Evolutionary conservation across 2,888 invertebrate genomes (phyloP), one percentile per base, ranked within the genome.

Genomic region (Tetragonula carbonaria): DNA sequence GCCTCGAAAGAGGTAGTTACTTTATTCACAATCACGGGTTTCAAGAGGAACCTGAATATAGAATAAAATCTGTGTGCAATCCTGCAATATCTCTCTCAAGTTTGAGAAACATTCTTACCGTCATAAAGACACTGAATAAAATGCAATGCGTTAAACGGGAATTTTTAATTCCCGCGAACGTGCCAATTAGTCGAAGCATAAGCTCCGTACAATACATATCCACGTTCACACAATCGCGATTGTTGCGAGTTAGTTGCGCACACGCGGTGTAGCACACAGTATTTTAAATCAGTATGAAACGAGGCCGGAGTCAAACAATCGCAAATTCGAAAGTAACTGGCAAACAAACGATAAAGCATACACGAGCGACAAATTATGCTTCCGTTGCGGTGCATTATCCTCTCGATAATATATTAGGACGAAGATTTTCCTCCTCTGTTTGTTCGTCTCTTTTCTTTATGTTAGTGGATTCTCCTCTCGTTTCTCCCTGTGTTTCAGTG

Each of bases 291-390:
- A 50, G 38, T 53, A 18, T 51, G 13, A 59, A 18, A n/a, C 51
- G 74, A 65, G 38, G 18, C 51, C 65, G 76, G 71, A 66, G 71
- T 66, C 72, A 62, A 62, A 23, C 71, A 33, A 45, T 66, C 53
- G 66, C 53, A 76, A 72, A 80, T 65, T 45, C 53, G 59, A 66
- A 59, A 72, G 72, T 76, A 80, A 72, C 75, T 70, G 68, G 63
- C 63, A 81, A 81, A 78, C 73, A 74, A 55, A 78, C 55, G 81
- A 74, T 78, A 78, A 77, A 81, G 74, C 68, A 81, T 70, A 74
- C 73, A 70, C 51, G 81, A 73, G 55, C 57, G 50, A 55, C 53
- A 72, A 71, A 80, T 76, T 75, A 72, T 55, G n/a, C 75, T 80
- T 80, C 53, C 67, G 76, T 80, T 71, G 70, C 63, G 68, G 79